Base-by-base conservation (phyloP, 2,888 invertebrate species). In the Mystacides longicornis region DNA sequence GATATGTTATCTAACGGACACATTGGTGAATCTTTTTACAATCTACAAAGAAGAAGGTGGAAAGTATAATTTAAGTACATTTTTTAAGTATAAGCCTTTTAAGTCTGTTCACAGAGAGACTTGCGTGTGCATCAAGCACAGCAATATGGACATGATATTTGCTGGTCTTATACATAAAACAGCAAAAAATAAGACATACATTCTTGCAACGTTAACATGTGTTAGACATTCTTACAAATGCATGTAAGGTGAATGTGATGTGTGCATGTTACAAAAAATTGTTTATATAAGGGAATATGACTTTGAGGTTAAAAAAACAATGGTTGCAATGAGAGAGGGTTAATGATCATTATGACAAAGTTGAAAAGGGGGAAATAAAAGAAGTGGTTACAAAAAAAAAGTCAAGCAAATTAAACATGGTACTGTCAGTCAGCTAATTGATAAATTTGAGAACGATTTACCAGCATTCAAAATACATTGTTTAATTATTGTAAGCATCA, bases 1-100 rank as follows among this genome's bases (percentile, higher is more conserved):
- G 16, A 43, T 43, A 7, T 7, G 16, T 14, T 43, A 43, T 16
- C 16, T 43, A 43, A 16, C 18, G 14, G 43, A 43, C 43, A 43
- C 18, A 14, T 43, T 43, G 43, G 5, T 14, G 18, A 43, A 43
- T 16, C 43, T 43, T 43, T 43, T 14, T 43, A 9, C 9, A 16
- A 43, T 43, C 16, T 43, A 43, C 43, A 43, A 43, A 18, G 43
- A 43, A 14, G 43, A 43, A 14, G 43, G 43, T 43, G 43, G 43
- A 43, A 43, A 43, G 16, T 43, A 43, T n/a, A 43, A 16, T 16
- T 43, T 43, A 9, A 43, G 14, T 11, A 43, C 43, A 16, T 43
- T 43, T n/a, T 11, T 43, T 16, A 43, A 16, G 43, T 43, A 43
- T 16, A 43, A 43, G 43, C 43, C 43, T 16, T 43, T 14, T 43